Percentiles rank a stretch among this genome's conserved stretches.
Evolutionary conservation across 2,113 vertebrate genomes (phyloP).

Genomic region (Pseudois nayaur): DNA sequence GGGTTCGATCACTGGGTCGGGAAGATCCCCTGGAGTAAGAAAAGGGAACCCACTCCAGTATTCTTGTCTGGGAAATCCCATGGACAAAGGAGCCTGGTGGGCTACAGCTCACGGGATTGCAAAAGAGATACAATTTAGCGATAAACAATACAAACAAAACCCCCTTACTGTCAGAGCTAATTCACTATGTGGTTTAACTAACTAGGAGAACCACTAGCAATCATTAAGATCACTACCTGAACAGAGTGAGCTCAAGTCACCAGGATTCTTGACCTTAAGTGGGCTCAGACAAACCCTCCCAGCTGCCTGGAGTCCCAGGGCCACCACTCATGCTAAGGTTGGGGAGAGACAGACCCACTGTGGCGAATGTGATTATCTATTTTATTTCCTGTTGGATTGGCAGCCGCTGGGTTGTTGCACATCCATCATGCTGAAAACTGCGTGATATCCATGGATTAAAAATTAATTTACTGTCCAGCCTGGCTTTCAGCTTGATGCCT

Average conservation of each 20-base stretch:
- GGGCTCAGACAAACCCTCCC: neutral
- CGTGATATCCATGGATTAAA: slow-evolving; percentile 59
- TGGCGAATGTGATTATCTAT: slow-evolving; percentile 63
- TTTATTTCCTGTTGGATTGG: neutral
- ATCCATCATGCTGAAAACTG: slow-evolving; percentile 35
- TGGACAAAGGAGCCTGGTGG: neutral
- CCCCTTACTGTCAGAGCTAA: neutral
- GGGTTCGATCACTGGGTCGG: accelerated
- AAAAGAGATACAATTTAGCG: neutral
- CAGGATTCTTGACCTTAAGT: neutral
- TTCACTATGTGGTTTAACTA: neutral
- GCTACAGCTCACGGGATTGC: neutral
- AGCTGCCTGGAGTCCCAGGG: neutral
- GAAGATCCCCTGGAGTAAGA: neutral
- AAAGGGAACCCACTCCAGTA: neutral
- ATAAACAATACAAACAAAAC: neutral
- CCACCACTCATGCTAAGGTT: accelerated
- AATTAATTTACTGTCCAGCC: slow-evolving; percentile 79
- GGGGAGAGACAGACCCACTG: slow-evolving; percentile 50
- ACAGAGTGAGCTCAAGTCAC: accelerated
- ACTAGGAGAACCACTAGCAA: accelerated
- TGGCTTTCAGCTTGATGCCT: slow-evolving; percentile 70
- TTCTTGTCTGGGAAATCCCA: neutral
- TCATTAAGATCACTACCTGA: too few species aligned
- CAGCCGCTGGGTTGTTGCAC: slow-evolving; percentile 55